A percentile compares a stretch with the other conserved stretches of the same genome.
Evolutionary conservation across 2,888 invertebrate genomes (phyloP).

Genomic region (Machimus rusticus): DNA sequence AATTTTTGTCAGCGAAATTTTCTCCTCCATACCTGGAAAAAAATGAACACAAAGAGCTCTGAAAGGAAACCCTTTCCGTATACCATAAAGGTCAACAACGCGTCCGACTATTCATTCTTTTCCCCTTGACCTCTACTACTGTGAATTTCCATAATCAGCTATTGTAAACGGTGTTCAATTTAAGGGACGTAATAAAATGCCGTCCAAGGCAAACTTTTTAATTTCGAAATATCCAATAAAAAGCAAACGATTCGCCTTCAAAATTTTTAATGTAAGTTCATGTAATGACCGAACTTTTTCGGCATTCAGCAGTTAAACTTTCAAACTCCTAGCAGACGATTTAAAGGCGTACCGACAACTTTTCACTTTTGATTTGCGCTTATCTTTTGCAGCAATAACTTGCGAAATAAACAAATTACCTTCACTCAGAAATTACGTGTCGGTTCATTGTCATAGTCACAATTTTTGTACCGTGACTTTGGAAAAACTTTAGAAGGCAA

Average conservation of each 20-base stretch:
- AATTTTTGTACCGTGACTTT: background rate
- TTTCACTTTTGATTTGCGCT: slow-evolving; percentile 1
- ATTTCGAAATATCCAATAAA: slow-evolving; percentile 6
- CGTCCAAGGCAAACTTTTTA: background rate
- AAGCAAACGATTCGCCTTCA: background rate
- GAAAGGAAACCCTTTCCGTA: background rate
- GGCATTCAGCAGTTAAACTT: background rate
- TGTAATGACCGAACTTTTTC: slow-evolving; percentile 9
- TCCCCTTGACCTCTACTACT: background rate
- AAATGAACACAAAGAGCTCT: background rate
- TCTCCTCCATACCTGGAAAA: background rate
- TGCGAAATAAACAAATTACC: background rate
- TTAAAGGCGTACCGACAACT: background rate
- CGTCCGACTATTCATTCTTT: background rate
- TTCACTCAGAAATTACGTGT: background rate
- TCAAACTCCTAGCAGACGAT: background rate
- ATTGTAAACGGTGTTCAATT: background rate
- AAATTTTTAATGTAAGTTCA: slow-evolving; percentile 9
- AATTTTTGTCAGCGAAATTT: background rate
- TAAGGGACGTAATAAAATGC: background rate
- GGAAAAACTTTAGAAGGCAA: background rate
- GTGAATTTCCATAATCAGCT: background rate
- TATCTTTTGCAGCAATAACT: slow-evolving; percentile 9
- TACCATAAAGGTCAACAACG: background rate
- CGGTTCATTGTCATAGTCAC: background rate